These are phyloP conservation scores for Zeus faber DNA, from an alignment of 2,113 vertebrate species.

Conservation along the genomic window DNA sequence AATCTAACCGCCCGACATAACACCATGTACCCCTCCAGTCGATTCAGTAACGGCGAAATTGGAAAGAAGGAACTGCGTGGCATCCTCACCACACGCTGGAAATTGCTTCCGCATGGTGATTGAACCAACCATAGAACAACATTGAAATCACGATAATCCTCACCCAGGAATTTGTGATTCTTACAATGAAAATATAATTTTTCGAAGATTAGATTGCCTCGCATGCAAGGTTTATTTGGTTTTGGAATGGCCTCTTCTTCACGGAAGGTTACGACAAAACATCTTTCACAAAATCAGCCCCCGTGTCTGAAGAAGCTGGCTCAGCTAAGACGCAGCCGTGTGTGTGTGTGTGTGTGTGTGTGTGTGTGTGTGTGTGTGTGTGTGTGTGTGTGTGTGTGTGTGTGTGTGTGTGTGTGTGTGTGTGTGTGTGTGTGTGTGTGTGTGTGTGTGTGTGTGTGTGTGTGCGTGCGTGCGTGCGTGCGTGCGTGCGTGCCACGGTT, in stretches of 20 bases:
- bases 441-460: too few species aligned
- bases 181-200: constrained; percentile 13
- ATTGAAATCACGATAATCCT: constrained; percentile 22
- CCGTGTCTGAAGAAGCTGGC: neutral
- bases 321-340: neutral
- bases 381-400: too few species aligned
- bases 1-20: too few species aligned
- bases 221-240: neutral
- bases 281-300: too few species aligned
- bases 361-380: too few species aligned
- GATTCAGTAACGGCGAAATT: constrained; percentile 24
- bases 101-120: constrained; percentile 58
- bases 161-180: constrained; percentile 3
- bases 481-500: too few species aligned
- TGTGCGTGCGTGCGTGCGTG: too few species aligned
- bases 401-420: too few species aligned
- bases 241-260: too few species aligned
- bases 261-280: neutral
- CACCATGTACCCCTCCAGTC: too few species aligned
- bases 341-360: too few species aligned
- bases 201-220: constrained; percentile 5
- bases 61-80: constrained; percentile 20
- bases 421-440: too few species aligned
- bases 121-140: constrained; percentile 35
- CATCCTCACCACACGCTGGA: constrained; percentile 30